Evolutionary conservation across 2,113 vertebrate species (phyloP).

Genomic region (Salvelinus namaycush): DNA sequence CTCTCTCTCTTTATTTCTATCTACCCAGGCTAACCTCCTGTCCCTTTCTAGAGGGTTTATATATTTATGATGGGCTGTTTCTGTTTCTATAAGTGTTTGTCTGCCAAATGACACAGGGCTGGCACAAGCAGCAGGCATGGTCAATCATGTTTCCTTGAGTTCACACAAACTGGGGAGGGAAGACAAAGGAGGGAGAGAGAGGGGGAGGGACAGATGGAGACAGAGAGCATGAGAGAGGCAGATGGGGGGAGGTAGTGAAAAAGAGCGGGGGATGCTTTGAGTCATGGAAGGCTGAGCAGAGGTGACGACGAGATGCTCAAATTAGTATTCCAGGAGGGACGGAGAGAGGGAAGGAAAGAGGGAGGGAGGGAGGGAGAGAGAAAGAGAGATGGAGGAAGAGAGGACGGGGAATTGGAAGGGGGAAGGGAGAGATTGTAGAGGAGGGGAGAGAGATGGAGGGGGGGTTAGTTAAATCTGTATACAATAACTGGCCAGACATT

Average conservation of each 20-base stretch:
- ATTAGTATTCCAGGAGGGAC: slow-evolving; percentile 48
- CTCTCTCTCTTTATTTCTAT: neutral
- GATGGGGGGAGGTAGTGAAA: slow-evolving; percentile 49
- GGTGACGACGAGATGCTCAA: slow-evolving; percentile 31
- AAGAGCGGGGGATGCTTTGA: slow-evolving; percentile 32
- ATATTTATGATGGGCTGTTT: slow-evolving; percentile 41
- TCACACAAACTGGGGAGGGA: slow-evolving; percentile 30
- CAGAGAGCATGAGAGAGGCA: slow-evolving; percentile 41
- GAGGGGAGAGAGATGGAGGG: neutral
- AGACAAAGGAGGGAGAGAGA: slow-evolving; percentile 32
- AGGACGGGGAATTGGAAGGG: neutral
- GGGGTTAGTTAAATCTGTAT: slow-evolving; percentile 31
- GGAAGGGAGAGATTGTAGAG: slow-evolving; percentile 7
- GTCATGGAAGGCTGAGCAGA: slow-evolving; percentile 37
- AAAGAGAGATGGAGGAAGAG: neutral
- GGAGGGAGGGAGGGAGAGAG: neutral
- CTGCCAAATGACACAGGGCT: slow-evolving; percentile 37
- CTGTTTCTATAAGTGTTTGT: slow-evolving; percentile 43
- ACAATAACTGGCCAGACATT: slow-evolving; percentile 34
- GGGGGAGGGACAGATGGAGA: slow-evolving; percentile 57
- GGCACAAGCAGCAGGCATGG: slow-evolving; percentile 42
- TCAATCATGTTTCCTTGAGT: slow-evolving; percentile 54
- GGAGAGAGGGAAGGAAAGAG: slow-evolving; percentile 5
- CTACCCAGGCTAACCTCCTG: slow-evolving; percentile 2
- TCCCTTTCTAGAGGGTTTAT: slow-evolving; percentile 13